Conservation (phyloP, 2,888 invertebrate species). For the Agapostemon virescens region DNA sequence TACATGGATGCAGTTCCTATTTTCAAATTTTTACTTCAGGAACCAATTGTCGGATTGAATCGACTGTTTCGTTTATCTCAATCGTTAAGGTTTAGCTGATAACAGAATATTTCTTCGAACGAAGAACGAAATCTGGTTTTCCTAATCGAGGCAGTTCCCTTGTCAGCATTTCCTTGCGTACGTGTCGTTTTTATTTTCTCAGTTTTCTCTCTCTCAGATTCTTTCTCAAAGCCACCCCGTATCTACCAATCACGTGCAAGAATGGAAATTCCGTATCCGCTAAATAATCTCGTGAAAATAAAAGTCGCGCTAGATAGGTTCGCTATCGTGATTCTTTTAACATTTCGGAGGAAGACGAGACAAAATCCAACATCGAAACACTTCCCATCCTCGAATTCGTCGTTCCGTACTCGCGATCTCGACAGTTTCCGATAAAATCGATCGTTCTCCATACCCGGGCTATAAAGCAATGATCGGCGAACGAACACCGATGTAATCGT, state of each 20-base stretch:
- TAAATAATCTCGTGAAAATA: conserved; percentile 33
- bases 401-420: neutral
- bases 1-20: no score
- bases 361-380: neutral
- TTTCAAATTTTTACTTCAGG: no score
- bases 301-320: conserved; percentile 45
- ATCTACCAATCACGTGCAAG: conserved; percentile 15
- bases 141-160: neutral
- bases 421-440: conserved; percentile 12
- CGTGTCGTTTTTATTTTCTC: neutral
- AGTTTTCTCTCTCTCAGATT: neutral
- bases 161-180: neutral
- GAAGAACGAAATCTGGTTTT: neutral
- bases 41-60: no score
- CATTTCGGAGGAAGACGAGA: conserved; percentile 62
- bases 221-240: neutral
- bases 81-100: neutral
- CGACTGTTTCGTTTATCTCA: no score
- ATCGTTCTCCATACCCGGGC: conserved; percentile 12
- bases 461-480: conserved; percentile 27
- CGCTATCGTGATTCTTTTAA: neutral
- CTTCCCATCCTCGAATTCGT: neutral
- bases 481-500: conserved; percentile 11
- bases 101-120: neutral
- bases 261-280: conserved; percentile 12